Evolutionary conservation across 64 coral and sea anemone genomes (phyloP), one percentile per base, ranked within the genome.

Genomic region (Astreopora myriophthalma): DNA sequence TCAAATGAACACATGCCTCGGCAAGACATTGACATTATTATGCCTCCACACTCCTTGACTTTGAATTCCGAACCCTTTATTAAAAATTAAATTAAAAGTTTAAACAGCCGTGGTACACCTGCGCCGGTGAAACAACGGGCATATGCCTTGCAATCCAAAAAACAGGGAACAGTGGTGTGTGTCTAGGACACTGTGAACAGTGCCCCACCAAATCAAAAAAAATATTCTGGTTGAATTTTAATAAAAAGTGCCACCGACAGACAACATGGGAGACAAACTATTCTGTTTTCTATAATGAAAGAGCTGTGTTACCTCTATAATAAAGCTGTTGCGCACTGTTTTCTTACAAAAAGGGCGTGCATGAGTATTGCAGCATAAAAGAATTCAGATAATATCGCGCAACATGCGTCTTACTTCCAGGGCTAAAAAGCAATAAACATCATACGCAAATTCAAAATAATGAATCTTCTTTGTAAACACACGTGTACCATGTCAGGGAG

Each of bases 31-130:
- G 79, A 83, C 79, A 83, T 83, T 83, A 83, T 35, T 83, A 83
- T 83, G 34, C 22, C 58, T 32, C 55, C 5, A 57, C 79, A 83
- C 79, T 83, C 55, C 57, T 64, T 58, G 79, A 83, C 79, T 83
- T 83, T 83, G 30, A 64, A 83, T 83, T 83, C 57, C 79, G 65
- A 83, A 83, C 79, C 58, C 79, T 65, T 83, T 83, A 83, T 83
- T 64, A 83, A 83, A 83, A 83, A 83, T 83, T 83, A 83, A 83
- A 83, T 83, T 64, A 83, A 83, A 83, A 83, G 79, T 83, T 83
- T 83, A 83, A 83, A 83, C 79, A 83, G 79, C 79, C 79, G 57
- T 19, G 51, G 20, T 8, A n/a, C 79, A 83, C 52, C 79, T 83
- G 79, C 17, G 34, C 79, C 30, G 52, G 57, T 83, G 79, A 65